Base-by-base conservation (phyloP, 2,888 invertebrate species). In the Ophion ventricosus region DNA sequence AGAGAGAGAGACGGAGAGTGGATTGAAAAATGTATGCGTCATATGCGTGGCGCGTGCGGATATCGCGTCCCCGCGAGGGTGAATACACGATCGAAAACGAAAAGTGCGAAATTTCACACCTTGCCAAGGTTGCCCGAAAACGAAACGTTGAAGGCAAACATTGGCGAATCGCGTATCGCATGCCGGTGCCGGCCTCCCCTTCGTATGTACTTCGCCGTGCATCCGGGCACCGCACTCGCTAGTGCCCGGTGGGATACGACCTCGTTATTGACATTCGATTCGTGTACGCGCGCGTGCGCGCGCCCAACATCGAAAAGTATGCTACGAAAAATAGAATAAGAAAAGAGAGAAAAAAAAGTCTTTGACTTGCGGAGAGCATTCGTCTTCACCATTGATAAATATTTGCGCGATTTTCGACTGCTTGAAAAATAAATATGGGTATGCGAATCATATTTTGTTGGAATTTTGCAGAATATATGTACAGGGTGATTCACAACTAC, bases 61-160 rank as follows among this genome's bases (percentile, higher is more conserved):
- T 43, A 14, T 43, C 43, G 43, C 14, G 14, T 43, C 11, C 43
- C 43, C 54, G 26, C 29, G 67, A 74, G 25, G 40, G 67, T 14
- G n/a, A 40, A 11, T n/a, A n/a, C 26, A 20, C 23, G 29, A 61
- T 14, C 77, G 49, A 73, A 83, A 82, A 87, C 74, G 72, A 78
- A 91, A 89, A 91, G 91, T 90, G 91, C 87, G 91, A 92, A 89
- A 91, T 92, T 90, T 92, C 91, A 89, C 91, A 90, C 92, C 88
- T 90, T 67, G 2, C 81, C 91, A 91, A 91, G 92, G 92, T 88
- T 89, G 86, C 88, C 72, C 87, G 87, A 89, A 89, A 90, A 79
- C 81, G 83, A 86, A 86, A 87, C 83, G 86, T 86, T 80, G 77
- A 80, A 81, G 43, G 43, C 86, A 86, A 87, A 87, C 79, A 86